A percentile compares a stretch with the other conserved stretches of the same genome.
These are phyloP conservation scores for Spea hammondii DNA, from an alignment of 2,797 vertebrate species.

Conservation along the genomic window DNA sequence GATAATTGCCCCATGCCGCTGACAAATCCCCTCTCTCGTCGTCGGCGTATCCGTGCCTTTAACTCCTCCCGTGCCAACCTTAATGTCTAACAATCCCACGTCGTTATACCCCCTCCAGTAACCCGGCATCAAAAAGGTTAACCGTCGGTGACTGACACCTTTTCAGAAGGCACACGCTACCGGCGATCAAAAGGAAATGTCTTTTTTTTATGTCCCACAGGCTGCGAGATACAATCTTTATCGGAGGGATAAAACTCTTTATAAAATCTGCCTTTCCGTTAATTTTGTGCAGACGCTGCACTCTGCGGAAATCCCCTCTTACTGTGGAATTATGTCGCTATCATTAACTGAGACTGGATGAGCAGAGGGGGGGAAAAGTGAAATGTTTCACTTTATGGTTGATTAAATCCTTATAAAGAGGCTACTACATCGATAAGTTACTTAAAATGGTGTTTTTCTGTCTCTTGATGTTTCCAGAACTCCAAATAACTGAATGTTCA, in stretches of 20 bases:
- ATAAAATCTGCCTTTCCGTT: constrained; percentile 30
- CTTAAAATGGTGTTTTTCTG: constrained; percentile 28
- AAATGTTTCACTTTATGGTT: constrained; percentile 37
- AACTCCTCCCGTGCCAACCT: not conserved
- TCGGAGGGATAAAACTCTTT: constrained; percentile 45
- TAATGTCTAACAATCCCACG: not conserved
- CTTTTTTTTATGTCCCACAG: constrained; percentile 44
- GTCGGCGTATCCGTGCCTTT: not conserved
- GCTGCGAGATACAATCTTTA: constrained; percentile 48
- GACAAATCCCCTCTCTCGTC: constrained; percentile 23
- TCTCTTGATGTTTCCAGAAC: not conserved
- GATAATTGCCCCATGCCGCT: constrained; percentile 42
- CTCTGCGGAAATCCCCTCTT: constrained; percentile 25
- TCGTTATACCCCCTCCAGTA: not conserved
- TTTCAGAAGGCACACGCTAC: constrained; percentile 20
- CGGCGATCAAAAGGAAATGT: constrained; percentile 29
- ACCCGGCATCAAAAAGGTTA: constrained; percentile 6
- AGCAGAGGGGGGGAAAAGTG: not conserved
- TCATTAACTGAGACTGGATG: constrained; percentile 34
- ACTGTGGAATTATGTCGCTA: constrained; percentile 42
- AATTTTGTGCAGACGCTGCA: constrained; percentile 43
- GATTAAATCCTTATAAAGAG: constrained; percentile 47
- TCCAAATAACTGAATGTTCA: too few relatives aligned
- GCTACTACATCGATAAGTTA: constrained; percentile 30
- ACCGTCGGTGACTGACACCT: constrained; percentile 22